Percentiles rank a stretch among this genome's conserved stretches.
Conservation (phyloP, 2,797 vertebrate genomes). For the Sitta carolinensis region DNA sequence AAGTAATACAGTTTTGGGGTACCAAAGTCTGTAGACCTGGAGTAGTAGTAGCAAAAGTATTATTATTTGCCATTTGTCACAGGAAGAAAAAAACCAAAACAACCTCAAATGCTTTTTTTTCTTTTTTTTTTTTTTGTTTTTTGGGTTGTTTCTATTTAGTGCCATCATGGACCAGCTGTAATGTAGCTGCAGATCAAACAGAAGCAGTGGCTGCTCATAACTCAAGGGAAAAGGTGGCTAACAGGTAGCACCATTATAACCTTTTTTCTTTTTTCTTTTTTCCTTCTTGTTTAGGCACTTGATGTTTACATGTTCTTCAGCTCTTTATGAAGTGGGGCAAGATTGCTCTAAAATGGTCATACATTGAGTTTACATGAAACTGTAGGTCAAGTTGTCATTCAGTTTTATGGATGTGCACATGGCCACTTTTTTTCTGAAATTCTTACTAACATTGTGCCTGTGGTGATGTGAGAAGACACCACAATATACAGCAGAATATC, state of each 20-base stretch:
- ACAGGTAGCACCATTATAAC: slow-evolving; percentile 78
- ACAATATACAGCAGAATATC: neutral
- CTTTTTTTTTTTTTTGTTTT: neutral
- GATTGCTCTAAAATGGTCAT: neutral
- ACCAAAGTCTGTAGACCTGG: neutral
- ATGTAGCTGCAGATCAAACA: slow-evolving; percentile 23
- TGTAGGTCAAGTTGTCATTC: neutral
- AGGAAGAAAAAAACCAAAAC: neutral
- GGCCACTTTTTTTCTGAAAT: neutral
- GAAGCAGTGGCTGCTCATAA: slow-evolving; percentile 69
- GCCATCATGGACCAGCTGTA: slow-evolving; percentile 80
- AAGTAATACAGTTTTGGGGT: neutral
- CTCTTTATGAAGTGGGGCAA: neutral
- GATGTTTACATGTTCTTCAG: neutral
- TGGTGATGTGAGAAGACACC: neutral
- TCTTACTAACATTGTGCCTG: neutral
- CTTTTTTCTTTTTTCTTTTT: neutral
- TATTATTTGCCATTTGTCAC: neutral
- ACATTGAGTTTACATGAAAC: neutral
- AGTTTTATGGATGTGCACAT: neutral
- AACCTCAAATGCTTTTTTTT: neutral
- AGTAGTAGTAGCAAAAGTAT: neutral
- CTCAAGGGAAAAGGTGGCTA: slow-evolving; percentile 82
- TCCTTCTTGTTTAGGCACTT: neutral
- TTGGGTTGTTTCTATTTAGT: slow-evolving; percentile 76